A percentile compares a stretch with the other conserved stretches of the same genome.
Evolutionary conservation across 2,797 vertebrate species (phyloP).

Genomic region (Periparus ater): DNA sequence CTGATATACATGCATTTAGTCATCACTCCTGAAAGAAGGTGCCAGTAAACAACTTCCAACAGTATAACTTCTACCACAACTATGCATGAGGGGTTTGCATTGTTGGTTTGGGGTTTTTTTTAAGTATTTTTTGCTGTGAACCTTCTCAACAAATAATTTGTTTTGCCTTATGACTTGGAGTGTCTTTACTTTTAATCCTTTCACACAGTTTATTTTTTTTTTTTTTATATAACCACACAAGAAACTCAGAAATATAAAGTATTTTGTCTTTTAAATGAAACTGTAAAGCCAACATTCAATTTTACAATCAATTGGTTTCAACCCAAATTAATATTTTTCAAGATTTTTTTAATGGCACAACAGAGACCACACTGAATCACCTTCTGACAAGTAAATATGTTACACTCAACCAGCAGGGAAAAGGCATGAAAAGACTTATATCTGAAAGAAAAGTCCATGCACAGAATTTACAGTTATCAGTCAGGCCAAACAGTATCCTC

Average conservation of each 20-base stretch:
- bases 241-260: neutral
- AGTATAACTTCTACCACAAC: neutral
- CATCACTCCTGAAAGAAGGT: neutral
- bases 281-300: neutral
- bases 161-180: neutral
- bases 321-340: neutral
- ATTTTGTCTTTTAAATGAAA: constrained; percentile 6
- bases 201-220: neutral
- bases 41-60: neutral
- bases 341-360: neutral
- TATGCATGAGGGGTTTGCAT: neutral
- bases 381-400: neutral
- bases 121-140: neutral
- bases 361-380: neutral
- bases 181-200: neutral
- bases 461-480: neutral
- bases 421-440: neutral
- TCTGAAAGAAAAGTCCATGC: neutral
- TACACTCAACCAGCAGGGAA: neutral
- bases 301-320: neutral
- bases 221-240: neutral
- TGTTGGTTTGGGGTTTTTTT: neutral
- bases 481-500: neutral
- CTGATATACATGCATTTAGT: neutral
- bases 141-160: neutral